Evolutionary conservation across 2,888 invertebrate species (phyloP).

Genomic region (Tinea pellionella): DNA sequence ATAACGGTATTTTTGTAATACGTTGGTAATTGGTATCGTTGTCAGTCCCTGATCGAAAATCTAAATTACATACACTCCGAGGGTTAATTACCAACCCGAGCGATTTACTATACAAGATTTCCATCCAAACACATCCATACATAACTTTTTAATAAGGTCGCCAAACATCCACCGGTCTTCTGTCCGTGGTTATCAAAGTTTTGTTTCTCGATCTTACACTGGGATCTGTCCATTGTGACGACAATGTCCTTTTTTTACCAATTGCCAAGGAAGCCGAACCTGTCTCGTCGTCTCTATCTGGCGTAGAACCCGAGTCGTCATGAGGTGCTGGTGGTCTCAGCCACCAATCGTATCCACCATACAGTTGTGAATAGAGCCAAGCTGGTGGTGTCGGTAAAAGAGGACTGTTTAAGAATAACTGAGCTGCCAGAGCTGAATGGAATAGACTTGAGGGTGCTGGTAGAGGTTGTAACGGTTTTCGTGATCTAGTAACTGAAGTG

Average conservation of each 20-base stretch:
- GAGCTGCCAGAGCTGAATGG: conserved; percentile 71
- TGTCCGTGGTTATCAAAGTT: conserved; percentile 51
- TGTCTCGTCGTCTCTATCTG: conserved; percentile 55
- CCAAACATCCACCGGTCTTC: conserved; percentile 79
- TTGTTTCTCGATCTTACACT: conserved; percentile 57
- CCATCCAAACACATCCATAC: conserved; percentile 19
- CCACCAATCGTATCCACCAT: conserved; percentile 80
- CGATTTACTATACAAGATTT: conserved; percentile 18
- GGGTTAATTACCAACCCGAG: conserved; percentile 32
- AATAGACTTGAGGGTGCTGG: conserved; percentile 59
- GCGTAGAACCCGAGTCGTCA: conserved; percentile 54
- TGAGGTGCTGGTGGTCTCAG: conserved; percentile 57
- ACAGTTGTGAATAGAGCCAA: conserved; percentile 82
- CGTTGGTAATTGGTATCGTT: too few species aligned
- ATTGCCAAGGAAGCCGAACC: conserved; percentile 42
- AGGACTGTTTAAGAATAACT: conserved; percentile 80
- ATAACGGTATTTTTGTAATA: too few species aligned
- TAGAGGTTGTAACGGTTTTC: conserved; percentile 57
- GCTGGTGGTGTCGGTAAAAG: conserved; percentile 80
- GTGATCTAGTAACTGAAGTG: conserved; percentile 56
- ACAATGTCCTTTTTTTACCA: conserved; percentile 65
- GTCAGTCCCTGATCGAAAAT: too few species aligned
- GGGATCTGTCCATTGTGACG: conserved; percentile 61
- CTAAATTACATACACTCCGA: conserved; percentile 21
- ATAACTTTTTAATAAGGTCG: conserved; percentile 71